Conservation (phyloP, 1,140 invertebrate species). For the Diachasmimorpha longicaudata region DNA sequence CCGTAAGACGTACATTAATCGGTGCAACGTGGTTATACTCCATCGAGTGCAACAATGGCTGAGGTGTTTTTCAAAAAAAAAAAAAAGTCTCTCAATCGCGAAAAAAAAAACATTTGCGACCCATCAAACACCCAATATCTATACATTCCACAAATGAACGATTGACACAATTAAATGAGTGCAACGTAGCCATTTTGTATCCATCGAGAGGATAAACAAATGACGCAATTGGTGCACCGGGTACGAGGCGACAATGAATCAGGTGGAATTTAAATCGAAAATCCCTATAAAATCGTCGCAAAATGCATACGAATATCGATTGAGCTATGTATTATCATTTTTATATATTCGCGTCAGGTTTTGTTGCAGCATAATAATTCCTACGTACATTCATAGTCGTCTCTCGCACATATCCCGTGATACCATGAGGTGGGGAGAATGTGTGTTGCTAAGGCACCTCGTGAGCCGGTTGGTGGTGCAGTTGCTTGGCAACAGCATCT, state of each 20-base stretch:
- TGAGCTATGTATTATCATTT: too few species aligned
- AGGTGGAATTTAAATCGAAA: too few species aligned
- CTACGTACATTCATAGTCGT: not conserved
- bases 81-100: not conserved
- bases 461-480: constrained; percentile 29
- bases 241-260: constrained; percentile 8
- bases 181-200: constrained; percentile 47
- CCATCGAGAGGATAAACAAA: constrained; percentile 52
- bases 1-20: not conserved
- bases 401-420: not conserved
- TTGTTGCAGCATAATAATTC: too few species aligned
- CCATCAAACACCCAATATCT: not conserved
- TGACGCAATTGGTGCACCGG: constrained; percentile 41
- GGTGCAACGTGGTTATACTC: not conserved
- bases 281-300: constrained; percentile 26
- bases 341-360: too few species aligned
- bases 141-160: too few species aligned
- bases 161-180: not conserved
- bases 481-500: constrained; percentile 55
- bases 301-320: constrained; percentile 9
- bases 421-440: not conserved
- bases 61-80: not conserved
- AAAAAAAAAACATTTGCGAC: not conserved
- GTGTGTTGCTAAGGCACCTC: constrained; percentile 39
- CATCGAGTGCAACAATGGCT: not conserved